Conservation (phyloP, 1,140 invertebrate species). For the Bombyx mandarina region DNA sequence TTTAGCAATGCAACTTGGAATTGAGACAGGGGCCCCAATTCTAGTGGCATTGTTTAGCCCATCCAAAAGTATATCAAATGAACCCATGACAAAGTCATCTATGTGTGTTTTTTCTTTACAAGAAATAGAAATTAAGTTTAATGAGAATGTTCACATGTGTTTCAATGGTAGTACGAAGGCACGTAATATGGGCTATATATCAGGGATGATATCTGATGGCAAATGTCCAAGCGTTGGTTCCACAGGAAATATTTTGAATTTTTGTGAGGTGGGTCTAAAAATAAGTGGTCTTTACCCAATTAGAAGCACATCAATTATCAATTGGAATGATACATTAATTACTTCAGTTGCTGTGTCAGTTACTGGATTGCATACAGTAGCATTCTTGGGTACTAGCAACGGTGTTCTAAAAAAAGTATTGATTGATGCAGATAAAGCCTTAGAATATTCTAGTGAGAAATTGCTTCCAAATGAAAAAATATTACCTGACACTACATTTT, state of each 20-base stretch:
- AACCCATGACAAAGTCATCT: slow-evolving; percentile 83
- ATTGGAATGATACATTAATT: slow-evolving; percentile 85
- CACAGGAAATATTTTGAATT: slow-evolving; percentile 91
- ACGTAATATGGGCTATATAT: slow-evolving; percentile 93
- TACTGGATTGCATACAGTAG: slow-evolving; percentile 91
- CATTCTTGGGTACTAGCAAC: slow-evolving; percentile 75
- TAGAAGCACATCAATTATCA: slow-evolving; percentile 78
- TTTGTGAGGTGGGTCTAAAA: slow-evolving; percentile 93
- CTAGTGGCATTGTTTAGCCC: slow-evolving; percentile 89
- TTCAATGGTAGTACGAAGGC: slow-evolving; percentile 94
- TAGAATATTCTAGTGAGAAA: slow-evolving; percentile 52
- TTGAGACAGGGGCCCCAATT: slow-evolving; percentile 82
- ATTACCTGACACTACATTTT: slow-evolving; percentile 86
- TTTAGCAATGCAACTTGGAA: slow-evolving; percentile 83
- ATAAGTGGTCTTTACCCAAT: slow-evolving; percentile 91
- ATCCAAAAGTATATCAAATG: slow-evolving; percentile 85
- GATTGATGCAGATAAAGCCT: slow-evolving; percentile 53
- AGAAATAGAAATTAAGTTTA: slow-evolving; percentile 93
- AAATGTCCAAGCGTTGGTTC: slow-evolving; percentile 89
- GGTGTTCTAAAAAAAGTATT: slow-evolving; percentile 53
- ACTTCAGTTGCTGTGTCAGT: slow-evolving; percentile 87
- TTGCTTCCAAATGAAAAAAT: slow-evolving; percentile 71
- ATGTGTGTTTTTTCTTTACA: slow-evolving; percentile 88
- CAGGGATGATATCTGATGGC: slow-evolving; percentile 90
- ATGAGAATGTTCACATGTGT: slow-evolving; percentile 97